phyloP scores from a whole-genome alignment of 1,140 invertebrate genomes.

The Saccostrea glomerata region DNA sequence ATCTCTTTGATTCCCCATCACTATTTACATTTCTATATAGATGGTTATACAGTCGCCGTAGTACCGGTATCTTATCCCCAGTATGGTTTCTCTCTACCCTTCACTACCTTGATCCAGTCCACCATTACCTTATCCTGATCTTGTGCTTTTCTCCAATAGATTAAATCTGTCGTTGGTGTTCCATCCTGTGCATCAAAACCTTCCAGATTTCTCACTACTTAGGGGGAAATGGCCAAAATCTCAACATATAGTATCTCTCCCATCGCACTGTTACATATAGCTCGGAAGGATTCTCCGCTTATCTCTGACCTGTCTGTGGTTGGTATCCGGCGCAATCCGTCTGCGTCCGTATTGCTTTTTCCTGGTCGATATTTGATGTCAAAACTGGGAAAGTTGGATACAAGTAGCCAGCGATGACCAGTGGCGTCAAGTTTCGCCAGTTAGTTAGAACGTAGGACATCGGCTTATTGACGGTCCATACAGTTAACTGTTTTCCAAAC shows the following conservation, averaged over 20 bases:
- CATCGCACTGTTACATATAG: not conserved
- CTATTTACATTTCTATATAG: not conserved
- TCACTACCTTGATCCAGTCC: not conserved
- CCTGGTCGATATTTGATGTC: no score
- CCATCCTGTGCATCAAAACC: not conserved
- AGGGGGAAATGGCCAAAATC: not conserved
- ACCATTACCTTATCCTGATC: not conserved
- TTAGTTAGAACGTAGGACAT: no score
- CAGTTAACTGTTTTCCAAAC: slow-evolving; percentile 45
- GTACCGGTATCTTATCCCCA: not conserved
- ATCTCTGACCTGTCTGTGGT: no score
- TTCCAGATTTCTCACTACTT: not conserved
- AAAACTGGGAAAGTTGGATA: no score
- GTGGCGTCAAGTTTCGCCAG: no score
- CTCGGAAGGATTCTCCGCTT: not conserved
- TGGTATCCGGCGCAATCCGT: no score
- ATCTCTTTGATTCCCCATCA: not conserved
- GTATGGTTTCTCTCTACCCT: not conserved
- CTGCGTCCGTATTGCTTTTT: no score
- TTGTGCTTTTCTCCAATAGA: not conserved
- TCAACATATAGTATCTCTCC: not conserved
- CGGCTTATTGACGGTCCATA: no score
- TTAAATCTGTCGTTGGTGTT: not conserved
- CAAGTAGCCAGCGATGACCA: no score
- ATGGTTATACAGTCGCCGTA: not conserved